Evolutionary conservation across 2,113 vertebrate genomes (phyloP), one percentile per base, ranked within the genome.

Genomic region (Paraplagusia blochii): DNA sequence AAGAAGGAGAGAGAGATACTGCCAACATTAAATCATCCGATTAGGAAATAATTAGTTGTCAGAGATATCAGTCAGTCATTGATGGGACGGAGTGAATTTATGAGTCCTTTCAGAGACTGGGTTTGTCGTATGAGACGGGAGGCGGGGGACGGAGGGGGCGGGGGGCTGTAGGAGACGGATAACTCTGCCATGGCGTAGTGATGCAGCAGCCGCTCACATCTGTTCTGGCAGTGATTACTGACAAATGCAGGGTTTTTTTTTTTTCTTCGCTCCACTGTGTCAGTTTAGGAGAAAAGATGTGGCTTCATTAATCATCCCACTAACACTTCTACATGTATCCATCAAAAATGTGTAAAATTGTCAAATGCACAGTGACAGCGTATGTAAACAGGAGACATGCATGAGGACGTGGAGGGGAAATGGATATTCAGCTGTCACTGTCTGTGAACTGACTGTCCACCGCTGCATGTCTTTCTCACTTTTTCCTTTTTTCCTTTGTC

Each of bases 401-500:
- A 80, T 79, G 74, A 80, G 77, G 75, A n/a, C 68, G 76, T 80
- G 77, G 74, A 47, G 11, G 34, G 39, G 1, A 17, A 7, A 52
- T 53, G 50, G 13, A 70, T 8, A 44, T 18, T 51, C 34, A 15
- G 36, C 10, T 22, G 34, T 52, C 51, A 52, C 12, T 55, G 34
- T 40, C 52, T 34, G 53, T 57, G 68, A 22, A 15, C 46, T 44
- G 6, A 39, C 22, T 12, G 14, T 33, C 44, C 57, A 58, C 64
- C 29, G 58, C 66, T 50, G 42, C n/a, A 7, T 7, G 6, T 61
- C 15, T 52, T 12, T 54, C 17, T 59, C 57, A 70, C 17, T 79
- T 66, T 76, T 81, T 66, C 76, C n/a, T n/a, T 83, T 71, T 82
- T 84, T 76, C 77, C 66, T 89, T 60, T 84, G 70, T 80, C 80